Evolutionary conservation across 2,797 vertebrate species (phyloP).

Genomic region (Ctenochaetus hawaiiensis): DNA sequence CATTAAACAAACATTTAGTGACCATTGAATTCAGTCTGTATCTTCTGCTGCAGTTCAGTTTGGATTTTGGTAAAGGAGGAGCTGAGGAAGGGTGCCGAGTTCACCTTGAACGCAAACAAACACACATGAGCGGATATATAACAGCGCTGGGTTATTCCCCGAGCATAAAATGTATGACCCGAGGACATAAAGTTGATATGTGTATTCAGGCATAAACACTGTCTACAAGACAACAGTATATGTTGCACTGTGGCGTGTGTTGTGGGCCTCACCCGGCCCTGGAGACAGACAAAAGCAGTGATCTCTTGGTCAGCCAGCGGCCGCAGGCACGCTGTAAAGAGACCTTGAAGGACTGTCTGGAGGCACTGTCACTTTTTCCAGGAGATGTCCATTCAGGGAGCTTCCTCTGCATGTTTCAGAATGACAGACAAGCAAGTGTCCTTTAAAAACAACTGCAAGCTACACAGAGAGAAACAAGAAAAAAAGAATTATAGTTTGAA

Average conservation of each 20-base stretch:
- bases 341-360: conserved; percentile 68
- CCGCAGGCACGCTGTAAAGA: conserved; percentile 78
- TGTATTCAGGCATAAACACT: conserved; percentile 17
- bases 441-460: conserved; percentile 29
- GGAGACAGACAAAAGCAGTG: conserved; percentile 66
- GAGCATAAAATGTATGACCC: conserved; percentile 17
- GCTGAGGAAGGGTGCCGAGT: conserved; percentile 64
- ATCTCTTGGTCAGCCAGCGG: conserved; percentile 61
- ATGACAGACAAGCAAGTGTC: conserved; percentile 53
- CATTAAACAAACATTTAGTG: conserved; percentile 81
- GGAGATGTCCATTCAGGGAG: conserved; percentile 63
- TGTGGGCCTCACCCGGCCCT: conserved; percentile 50
- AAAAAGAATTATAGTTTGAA: background rate
- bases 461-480: conserved; percentile 1
- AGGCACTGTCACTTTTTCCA: conserved; percentile 78
- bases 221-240: conserved; percentile 25
- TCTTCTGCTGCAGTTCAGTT: conserved; percentile 66
- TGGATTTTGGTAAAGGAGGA: conserved; percentile 52
- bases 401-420: conserved; percentile 50
- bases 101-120: conserved; percentile 66
- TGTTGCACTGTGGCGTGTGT: conserved; percentile 54
- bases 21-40: conserved; percentile 72
- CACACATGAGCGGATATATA: conserved; percentile 39
- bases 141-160: conserved; percentile 1
- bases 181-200: conserved; percentile 26